Base-by-base conservation (phyloP, 2,888 invertebrate genomes). In the Dromius quadrimaculatus region DNA sequence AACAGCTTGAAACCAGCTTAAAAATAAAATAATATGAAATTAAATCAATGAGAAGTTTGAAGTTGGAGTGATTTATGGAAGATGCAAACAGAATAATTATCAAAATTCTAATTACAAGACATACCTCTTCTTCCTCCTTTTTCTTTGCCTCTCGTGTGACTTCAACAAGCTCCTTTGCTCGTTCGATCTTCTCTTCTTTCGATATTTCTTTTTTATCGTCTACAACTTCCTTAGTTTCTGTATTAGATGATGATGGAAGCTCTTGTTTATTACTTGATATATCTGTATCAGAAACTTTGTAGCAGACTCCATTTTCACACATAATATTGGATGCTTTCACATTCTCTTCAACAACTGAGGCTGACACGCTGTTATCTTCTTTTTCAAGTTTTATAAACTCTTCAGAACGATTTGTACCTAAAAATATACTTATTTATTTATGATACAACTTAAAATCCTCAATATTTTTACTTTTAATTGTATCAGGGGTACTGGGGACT, bases 51-150 rank as follows among this genome's bases (percentile, higher is more conserved):
- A n/a, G n/a, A n/a, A n/a, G n/a, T n/a, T n/a, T n/a, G n/a, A n/a
- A n/a, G n/a, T n/a, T n/a, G n/a, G n/a, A n/a, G n/a, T n/a, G n/a
- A n/a, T n/a, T n/a, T n/a, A n/a, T n/a, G n/a, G n/a, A n/a, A n/a
- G n/a, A n/a, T n/a, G n/a, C n/a, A n/a, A n/a, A n/a, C n/a, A n/a
- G n/a, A n/a, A n/a, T n/a, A n/a, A n/a, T n/a, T n/a, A n/a, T n/a
- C n/a, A n/a, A n/a, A n/a, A n/a, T n/a, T n/a, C n/a, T n/a, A n/a
- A n/a, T n/a, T n/a, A n/a, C n/a, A n/a, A n/a, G n/a, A n/a, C n/a
- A n/a, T 80, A 89, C 89, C 85, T 90, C 88, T 75, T 88, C 87
- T 73, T 92, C 92, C 76, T 89, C 87, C 5, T 86, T 85, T 50
- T 85, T 85, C 74, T 92, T 92, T 76, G 89, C 87, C 61, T 85